phyloP scores from a whole-genome alignment of 1,140 invertebrate genomes.

The Oncopodura yosiiana region DNA sequence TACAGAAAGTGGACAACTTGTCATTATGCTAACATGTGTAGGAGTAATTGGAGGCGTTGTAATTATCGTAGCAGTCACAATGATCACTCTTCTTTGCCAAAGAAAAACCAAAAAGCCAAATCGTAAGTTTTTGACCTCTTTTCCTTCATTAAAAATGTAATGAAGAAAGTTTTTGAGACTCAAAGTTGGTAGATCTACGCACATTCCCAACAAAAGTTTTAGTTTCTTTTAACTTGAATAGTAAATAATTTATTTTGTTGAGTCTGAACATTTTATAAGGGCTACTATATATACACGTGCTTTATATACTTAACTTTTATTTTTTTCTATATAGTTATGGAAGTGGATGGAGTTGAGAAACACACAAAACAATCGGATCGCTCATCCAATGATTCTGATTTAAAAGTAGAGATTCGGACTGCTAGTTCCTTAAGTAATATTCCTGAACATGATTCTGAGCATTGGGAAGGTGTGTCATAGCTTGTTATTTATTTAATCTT shows the following conservation, averaged over 20 bases:
- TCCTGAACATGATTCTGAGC: slow-evolving; percentile 47
- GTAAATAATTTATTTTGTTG: too few species aligned
- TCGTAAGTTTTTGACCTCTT: slow-evolving; percentile 33
- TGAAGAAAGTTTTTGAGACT: too few species aligned
- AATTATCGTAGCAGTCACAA: slow-evolving; percentile 52
- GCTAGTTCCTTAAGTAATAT: slow-evolving; percentile 67
- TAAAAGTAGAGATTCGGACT: slow-evolving; percentile 76
- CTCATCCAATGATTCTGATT: slow-evolving; percentile 79
- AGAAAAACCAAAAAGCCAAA: slow-evolving; percentile 46
- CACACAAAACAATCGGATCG: slow-evolving; percentile 67
- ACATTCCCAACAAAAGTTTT: too few species aligned
- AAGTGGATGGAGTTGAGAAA: slow-evolving; percentile 57
- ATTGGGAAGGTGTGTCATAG: slow-evolving; percentile 47
- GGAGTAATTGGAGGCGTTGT: slow-evolving; percentile 56
- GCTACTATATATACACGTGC: too few species aligned
- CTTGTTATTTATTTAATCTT: too few species aligned
- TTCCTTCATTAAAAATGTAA: too few species aligned
- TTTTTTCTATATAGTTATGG: slow-evolving; percentile 36
- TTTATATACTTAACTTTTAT: slow-evolving; percentile 4
- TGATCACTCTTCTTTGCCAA: slow-evolving; percentile 54
- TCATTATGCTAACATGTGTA: slow-evolving; percentile 48
- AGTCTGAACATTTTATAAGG: too few species aligned
- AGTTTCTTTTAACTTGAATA: too few species aligned
- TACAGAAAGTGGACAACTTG: slow-evolving; percentile 54
- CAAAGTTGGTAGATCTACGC: too few species aligned